phyloP scores from a whole-genome alignment of 1,140 invertebrate species.

The Leptinotarsa defecta region DNA sequence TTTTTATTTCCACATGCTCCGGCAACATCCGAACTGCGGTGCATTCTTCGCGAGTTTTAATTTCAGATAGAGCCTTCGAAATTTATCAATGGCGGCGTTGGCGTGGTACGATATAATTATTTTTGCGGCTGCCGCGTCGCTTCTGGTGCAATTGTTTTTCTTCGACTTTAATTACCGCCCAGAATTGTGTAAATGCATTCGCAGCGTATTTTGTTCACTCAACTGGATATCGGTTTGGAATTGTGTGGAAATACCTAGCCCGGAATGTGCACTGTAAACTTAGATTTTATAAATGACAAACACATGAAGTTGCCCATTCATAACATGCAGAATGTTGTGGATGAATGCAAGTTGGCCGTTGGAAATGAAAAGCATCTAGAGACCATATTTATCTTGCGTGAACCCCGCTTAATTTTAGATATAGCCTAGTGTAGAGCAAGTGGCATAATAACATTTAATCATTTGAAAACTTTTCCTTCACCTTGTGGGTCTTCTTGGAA shows the following conservation, averaged over 20 bases:
- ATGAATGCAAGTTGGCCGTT: no score
- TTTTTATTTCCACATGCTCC: constrained; percentile 29
- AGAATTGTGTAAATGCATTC: constrained; percentile 1
- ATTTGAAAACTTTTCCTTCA: no score
- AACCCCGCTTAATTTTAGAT: no score
- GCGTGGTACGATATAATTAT: constrained; percentile 17
- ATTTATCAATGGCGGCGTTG: constrained; percentile 17
- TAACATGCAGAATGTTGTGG: no score
- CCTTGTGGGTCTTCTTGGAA: no score
- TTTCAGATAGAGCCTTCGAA: constrained; percentile 19
- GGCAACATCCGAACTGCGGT: constrained; percentile 9
- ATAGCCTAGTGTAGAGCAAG: no score
- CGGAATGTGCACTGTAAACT: no score
- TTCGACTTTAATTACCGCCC: constrained; percentile 8
- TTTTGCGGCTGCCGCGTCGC: constrained; percentile 4
- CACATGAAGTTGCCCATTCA: no score
- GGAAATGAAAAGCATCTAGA: no score
- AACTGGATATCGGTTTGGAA: not conserved
- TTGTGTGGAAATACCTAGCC: not conserved
- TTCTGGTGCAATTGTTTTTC: constrained; percentile 15
- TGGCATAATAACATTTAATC: no score
- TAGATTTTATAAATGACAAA: no score
- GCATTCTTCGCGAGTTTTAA: constrained; percentile 33
- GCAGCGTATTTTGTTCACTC: not conserved
- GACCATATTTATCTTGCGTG: no score